These are phyloP conservation scores for Peromyscus aztecus DNA, from an alignment of 2,797 vertebrate genomes.

Conservation along the genomic window DNA sequence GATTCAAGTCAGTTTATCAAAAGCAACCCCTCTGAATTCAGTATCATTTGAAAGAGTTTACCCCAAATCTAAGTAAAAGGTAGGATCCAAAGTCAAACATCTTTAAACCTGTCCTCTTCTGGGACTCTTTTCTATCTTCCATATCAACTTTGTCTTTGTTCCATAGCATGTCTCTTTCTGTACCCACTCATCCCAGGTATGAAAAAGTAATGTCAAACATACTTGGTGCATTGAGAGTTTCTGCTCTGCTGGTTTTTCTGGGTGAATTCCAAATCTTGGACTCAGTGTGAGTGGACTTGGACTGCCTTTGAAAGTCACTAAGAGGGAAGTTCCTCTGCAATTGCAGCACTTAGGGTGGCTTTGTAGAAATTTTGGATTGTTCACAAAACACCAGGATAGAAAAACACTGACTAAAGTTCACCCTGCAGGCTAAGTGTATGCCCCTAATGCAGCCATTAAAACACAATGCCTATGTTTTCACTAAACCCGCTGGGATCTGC, in stretches of 20 bases:
- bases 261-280: conserved; percentile 11
- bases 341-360: conserved; percentile 69
- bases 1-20: conserved; percentile 25
- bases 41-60: neutral
- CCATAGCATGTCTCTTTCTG: neutral
- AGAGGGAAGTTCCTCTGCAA: conserved; percentile 60
- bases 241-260: conserved; percentile 71
- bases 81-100: neutral
- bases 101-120: neutral
- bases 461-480: conserved; percentile 61
- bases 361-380: conserved; percentile 58
- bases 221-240: neutral
- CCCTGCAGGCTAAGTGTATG: conserved; percentile 48
- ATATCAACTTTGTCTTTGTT: neutral
- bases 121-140: neutral
- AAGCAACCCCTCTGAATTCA: conserved; percentile 27
- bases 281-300: neutral
- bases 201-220: neutral
- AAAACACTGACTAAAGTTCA: conserved; percentile 63
- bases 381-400: conserved; percentile 70
- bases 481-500: conserved; percentile 60
- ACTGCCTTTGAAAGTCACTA: neutral
- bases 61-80: neutral
- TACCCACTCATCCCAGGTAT: neutral
- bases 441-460: conserved; percentile 53